phyloP scores from a whole-genome alignment of 2,888 invertebrate species.

The Nipponacmea schrenckii region DNA sequence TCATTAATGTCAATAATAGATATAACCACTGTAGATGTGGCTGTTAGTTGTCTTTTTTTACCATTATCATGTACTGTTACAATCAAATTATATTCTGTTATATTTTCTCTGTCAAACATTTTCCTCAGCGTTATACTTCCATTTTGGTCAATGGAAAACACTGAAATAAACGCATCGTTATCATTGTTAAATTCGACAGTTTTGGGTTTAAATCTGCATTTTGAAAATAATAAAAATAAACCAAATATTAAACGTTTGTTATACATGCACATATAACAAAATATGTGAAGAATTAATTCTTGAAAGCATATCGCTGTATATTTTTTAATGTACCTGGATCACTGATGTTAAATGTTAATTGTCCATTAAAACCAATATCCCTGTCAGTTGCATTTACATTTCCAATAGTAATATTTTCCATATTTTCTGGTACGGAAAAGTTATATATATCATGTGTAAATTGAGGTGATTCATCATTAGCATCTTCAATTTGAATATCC shows the following conservation, averaged over 20 bases:
- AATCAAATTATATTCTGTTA: slow-evolving; percentile 25
- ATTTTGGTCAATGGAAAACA: background rate
- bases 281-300: too few relatives aligned
- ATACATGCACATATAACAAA: too few relatives aligned
- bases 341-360: slow-evolving; percentile 29
- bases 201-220: too few relatives aligned
- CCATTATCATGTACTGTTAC: slow-evolving; percentile 39
- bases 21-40: slow-evolving; percentile 24
- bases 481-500: slow-evolving; percentile 25
- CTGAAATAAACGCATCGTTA: too few relatives aligned
- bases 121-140: slow-evolving; percentile 12
- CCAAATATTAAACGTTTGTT: too few relatives aligned
- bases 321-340: slow-evolving; percentile 23
- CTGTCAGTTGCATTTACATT: slow-evolving; percentile 32
- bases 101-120: slow-evolving; percentile 31
- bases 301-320: too few relatives aligned
- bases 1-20: slow-evolving; percentile 26
- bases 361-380: slow-evolving; percentile 31
- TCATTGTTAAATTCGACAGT: too few relatives aligned
- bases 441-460: slow-evolving; percentile 24
- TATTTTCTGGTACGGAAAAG: slow-evolving; percentile 26
- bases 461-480: slow-evolving; percentile 37
- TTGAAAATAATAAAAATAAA: too few relatives aligned
- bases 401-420: slow-evolving; percentile 17
- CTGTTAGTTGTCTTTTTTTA: slow-evolving; percentile 14